A percentile compares a stretch with the other conserved stretches of the same genome.
phyloP scores from a whole-genome alignment of 2,113 vertebrate species.

The Anthoscopus minutus region DNA sequence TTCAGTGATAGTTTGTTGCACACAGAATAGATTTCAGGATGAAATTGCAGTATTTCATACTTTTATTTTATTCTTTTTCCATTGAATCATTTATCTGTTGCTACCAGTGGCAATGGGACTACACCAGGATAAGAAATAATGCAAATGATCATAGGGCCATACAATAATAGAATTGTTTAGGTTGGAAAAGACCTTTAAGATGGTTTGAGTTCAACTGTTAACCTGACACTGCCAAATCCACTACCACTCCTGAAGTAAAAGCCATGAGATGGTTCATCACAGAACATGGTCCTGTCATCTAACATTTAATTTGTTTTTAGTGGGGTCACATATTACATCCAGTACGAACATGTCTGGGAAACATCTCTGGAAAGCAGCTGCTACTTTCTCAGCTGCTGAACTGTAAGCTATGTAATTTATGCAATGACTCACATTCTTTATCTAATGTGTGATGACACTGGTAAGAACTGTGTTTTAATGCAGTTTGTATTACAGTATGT shows the following conservation, averaged over 20 bases:
- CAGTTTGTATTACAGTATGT: not conserved
- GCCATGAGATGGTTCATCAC: not conserved
- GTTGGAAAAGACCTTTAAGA: not conserved
- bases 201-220: fast-evolving
- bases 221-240: not conserved
- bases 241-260: not conserved
- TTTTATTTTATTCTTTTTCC: not conserved
- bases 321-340: not conserved
- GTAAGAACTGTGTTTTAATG: not conserved
- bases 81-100: not conserved
- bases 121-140: not conserved
- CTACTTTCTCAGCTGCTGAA: not conserved
- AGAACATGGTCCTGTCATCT: not conserved
- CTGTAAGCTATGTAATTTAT: not conserved
- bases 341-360: not conserved
- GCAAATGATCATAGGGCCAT: not conserved
- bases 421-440: not conserved
- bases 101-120: not conserved
- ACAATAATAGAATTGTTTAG: not conserved
- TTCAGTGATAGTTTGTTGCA: not conserved
- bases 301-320: not conserved
- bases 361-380: not conserved
- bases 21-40: not conserved
- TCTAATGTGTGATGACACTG: not conserved
- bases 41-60: not conserved